These are phyloP conservation scores for Telmatochromis sp. DNA, from an alignment of 2,113 vertebrate species.

Conservation along the genomic window DNA sequence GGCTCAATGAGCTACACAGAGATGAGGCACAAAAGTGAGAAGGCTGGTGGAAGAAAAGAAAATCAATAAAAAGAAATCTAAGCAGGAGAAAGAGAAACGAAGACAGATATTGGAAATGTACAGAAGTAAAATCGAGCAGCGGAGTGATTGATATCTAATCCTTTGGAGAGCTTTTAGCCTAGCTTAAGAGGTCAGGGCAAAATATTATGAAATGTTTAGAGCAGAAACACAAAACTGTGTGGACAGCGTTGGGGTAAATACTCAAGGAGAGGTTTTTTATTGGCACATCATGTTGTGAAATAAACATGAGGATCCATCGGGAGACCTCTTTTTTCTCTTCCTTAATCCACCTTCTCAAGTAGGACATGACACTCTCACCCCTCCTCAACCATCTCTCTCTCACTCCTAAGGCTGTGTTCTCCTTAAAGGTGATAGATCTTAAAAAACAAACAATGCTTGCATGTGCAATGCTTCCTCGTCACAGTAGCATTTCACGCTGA, in stretches of 20 bases:
- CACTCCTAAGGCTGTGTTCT: not conserved
- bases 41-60: conserved; percentile 3
- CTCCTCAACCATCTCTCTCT: not conserved
- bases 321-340: conserved; percentile 28
- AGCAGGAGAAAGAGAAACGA: conserved; percentile 20
- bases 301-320: conserved; percentile 53
- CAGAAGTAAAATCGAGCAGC: conserved; percentile 13
- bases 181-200: conserved; percentile 14
- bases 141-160: conserved; percentile 13
- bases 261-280: conserved; percentile 47
- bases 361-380: conserved; percentile 18
- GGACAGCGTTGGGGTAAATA: conserved; percentile 13
- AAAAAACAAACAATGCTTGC: not conserved
- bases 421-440: not conserved
- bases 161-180: conserved; percentile 34
- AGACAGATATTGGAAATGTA: conserved; percentile 36
- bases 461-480: not conserved
- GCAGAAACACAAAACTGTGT: not conserved
- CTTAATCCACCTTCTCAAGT: conserved; percentile 61
- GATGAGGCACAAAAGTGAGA: conserved; percentile 7
- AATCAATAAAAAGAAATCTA: conserved; percentile 40
- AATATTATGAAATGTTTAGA: conserved; percentile 16
- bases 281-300: conserved; percentile 41
- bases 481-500: not conserved
- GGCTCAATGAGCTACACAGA: not conserved